Percentiles rank a stretch among this genome's conserved stretches.
Conservation (phyloP, 2,113 vertebrate genomes). For the Oreochromis aureus region DNA sequence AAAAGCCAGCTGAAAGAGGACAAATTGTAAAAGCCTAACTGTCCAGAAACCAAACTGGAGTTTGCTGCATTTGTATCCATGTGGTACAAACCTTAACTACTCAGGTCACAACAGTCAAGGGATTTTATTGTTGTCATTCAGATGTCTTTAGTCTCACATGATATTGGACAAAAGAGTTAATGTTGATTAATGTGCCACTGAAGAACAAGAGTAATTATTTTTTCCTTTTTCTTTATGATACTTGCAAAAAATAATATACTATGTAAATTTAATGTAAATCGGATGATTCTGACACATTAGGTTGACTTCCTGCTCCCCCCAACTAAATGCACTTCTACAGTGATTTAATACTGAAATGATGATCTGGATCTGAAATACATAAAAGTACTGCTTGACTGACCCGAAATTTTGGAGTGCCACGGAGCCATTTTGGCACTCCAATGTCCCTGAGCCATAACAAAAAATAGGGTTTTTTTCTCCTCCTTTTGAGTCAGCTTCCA, state of each 20-base stretch:
- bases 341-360: background rate
- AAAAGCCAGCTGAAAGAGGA: background rate
- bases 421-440: accelerated
- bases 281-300: background rate
- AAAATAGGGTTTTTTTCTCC: background rate
- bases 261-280: background rate
- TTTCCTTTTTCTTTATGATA: background rate
- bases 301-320: background rate
- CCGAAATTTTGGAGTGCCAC: accelerated
- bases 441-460: background rate
- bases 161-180: background rate
- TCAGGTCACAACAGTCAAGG: background rate
- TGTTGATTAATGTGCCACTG: accelerated
- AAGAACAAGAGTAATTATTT: background rate
- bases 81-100: background rate
- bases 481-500: background rate
- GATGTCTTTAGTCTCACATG: background rate
- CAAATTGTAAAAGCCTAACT: background rate
- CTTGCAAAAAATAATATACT: background rate
- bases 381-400: background rate
- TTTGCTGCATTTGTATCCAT: background rate
- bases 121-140: background rate
- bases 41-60: background rate
- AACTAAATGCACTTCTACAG: background rate
- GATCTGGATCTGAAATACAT: background rate